Base-by-base conservation (phyloP, 2,113 vertebrate species). In the Micromys minutus region DNA sequence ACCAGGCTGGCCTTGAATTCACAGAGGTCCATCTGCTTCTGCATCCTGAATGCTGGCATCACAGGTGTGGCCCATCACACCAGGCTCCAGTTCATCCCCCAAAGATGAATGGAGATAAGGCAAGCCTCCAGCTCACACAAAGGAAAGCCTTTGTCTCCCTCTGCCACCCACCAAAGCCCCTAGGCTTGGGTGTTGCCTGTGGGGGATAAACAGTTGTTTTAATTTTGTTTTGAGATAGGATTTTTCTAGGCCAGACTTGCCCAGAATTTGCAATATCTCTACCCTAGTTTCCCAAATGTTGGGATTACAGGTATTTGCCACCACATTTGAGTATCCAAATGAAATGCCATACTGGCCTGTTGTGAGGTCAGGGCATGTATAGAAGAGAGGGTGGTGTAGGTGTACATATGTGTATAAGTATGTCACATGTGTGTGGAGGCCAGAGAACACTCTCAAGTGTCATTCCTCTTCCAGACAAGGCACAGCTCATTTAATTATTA, bases 61-160 rank as follows among this genome's bases (percentile, higher is more conserved):
- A 69, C 15, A 69, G 34, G 34, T 36, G 65, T n/a, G 13, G 16
- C 19, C 7, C 36, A 71, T 71, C 17, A 39, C 3, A 17, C n/a
- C 19, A n/a, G 69, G n/a, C 69, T 72, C 19, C n/a, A 72, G 36
- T 39, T n/a, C 9, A n/a, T 80, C 34, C 76, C 84, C n/a, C 89
- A 81, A 89, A 79, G 36, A 89, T 26, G 45, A 95, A 96, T 95
- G 39, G 75, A 90, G 88, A 72, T 52, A 87, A 91, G 17, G 52
- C 26, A 93, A 91, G 55, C 26, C 93, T 59, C 26, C 63, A 87
- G 22, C 0, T 89, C 50, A 65, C 17, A 36, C n/a, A 65, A 81
- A 47, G 39, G 76, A 89, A 91, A 93, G 22, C 26, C 79, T 81
- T 31, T 45, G 61, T 87, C 55, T 42, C 67, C 55, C 52, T 63